A percentile compares a stretch with the other conserved stretches of the same genome.
Evolutionary conservation across 2,113 vertebrate species (phyloP).

Genomic region (Kryptolebias marmoratus): DNA sequence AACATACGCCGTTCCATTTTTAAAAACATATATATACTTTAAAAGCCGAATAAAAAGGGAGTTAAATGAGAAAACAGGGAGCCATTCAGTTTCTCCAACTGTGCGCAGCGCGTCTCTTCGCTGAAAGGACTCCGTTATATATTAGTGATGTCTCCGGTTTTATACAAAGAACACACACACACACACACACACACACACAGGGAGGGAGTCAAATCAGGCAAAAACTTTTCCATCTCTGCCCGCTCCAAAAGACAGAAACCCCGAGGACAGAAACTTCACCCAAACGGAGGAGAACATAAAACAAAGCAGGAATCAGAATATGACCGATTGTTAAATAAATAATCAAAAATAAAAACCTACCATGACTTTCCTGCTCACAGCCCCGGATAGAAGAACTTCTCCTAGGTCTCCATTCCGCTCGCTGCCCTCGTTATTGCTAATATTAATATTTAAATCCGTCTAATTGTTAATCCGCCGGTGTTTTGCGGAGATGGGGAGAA

Average conservation of each 20-base stretch:
- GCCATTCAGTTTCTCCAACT: slow-evolving; percentile 51
- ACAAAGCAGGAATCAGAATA: too few species aligned
- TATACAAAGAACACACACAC: slow-evolving; percentile 22
- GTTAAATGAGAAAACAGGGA: slow-evolving; percentile 63
- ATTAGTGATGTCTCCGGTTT: slow-evolving; percentile 52
- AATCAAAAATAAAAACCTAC: slow-evolving; percentile 36
- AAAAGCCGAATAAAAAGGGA: slow-evolving; percentile 19
- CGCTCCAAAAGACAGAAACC: neutral
- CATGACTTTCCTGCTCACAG: slow-evolving; percentile 53
- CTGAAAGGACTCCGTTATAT: slow-evolving; percentile 76
- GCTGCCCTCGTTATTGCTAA: slow-evolving; percentile 17
- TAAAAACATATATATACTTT: neutral
- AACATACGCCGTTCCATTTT: neutral
- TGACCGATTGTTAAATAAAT: neutral
- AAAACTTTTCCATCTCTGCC: slow-evolving; percentile 63
- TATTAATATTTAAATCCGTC: slow-evolving; percentile 34
- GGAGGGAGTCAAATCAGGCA: slow-evolving; percentile 30
- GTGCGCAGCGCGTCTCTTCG: slow-evolving; percentile 44
- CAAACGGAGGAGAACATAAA: neutral
- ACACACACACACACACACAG: slow-evolving; percentile 12
- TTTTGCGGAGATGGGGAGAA: slow-evolving; percentile 29
- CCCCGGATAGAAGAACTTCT: slow-evolving; percentile 55
- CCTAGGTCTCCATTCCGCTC: slow-evolving; percentile 45
- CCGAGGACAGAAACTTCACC: slow-evolving; percentile 40
- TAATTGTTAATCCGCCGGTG: neutral